These are phyloP conservation scores for Margarornis squamiger DNA, from an alignment of 2,797 vertebrate genomes.

Conservation along the genomic window DNA sequence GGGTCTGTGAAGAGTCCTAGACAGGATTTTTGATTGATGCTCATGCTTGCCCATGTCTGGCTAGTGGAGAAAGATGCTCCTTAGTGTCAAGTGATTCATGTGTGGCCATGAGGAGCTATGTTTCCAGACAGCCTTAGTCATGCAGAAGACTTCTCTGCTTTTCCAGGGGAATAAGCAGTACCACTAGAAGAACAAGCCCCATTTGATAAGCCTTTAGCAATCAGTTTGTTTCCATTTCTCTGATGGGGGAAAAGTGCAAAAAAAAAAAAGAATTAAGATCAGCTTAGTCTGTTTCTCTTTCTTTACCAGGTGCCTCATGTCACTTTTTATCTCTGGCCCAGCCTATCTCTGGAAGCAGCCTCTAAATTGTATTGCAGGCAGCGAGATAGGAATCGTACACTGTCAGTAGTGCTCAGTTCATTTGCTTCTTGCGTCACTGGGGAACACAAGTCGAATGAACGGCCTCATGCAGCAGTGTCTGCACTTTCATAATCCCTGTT, in stretches of 20 bases:
- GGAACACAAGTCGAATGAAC: background rate
- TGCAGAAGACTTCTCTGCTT: background rate
- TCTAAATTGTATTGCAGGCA: background rate
- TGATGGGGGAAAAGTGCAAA: background rate
- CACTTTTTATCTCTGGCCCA: conserved; percentile 15
- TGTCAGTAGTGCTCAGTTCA: background rate
- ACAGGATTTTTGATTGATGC: background rate
- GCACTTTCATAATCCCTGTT: conserved; percentile 4
- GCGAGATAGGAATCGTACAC: background rate
- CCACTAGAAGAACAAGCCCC: background rate
- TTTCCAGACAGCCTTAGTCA: background rate
- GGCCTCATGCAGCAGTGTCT: background rate
- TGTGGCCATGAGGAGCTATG: background rate
- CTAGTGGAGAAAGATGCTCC: background rate
- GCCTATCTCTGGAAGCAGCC: background rate
- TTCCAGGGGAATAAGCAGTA: background rate
- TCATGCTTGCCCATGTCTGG: background rate
- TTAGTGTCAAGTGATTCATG: background rate
- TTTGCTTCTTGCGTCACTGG: conserved; percentile 1
- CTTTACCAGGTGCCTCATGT: conserved; percentile 13
- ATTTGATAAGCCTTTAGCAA: conserved; percentile 7
- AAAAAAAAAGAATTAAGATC: background rate
- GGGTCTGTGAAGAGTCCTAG: background rate
- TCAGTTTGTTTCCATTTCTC: background rate
- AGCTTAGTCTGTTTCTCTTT: background rate